Evolutionary conservation across 1,140 invertebrate genomes (phyloP).

Genomic region (Danaus melanippus): DNA sequence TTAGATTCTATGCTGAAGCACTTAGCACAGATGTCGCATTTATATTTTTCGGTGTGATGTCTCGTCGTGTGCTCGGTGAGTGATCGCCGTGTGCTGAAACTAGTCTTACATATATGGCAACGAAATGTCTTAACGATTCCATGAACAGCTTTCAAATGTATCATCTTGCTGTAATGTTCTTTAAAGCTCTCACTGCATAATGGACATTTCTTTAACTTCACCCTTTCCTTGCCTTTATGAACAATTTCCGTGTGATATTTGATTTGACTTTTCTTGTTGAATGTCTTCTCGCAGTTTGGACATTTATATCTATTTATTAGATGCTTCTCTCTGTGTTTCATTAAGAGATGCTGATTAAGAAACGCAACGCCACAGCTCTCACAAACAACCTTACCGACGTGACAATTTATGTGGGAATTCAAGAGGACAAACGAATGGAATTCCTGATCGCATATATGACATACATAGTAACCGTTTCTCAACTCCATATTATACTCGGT

Average conservation of each 20-base stretch:
- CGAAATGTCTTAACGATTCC: constrained; percentile 31
- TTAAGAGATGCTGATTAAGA: constrained; percentile 46
- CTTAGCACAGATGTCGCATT: constrained; percentile 68
- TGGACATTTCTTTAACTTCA: constrained; percentile 32
- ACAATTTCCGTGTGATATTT: constrained; percentile 37
- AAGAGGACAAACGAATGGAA: constrained; percentile 28
- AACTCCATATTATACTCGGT: constrained; percentile 38
- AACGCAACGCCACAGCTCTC: constrained; percentile 64
- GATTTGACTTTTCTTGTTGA: constrained; percentile 33
- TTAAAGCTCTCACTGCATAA: constrained; percentile 34
- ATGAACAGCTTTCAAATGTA: constrained; percentile 37
- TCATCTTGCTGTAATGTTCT: constrained; percentile 42
- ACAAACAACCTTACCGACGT: constrained; percentile 60
- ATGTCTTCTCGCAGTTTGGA: constrained; percentile 31
- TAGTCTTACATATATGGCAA: constrained; percentile 34
- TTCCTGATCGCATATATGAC: constrained; percentile 28
- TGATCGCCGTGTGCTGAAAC: constrained; percentile 27
- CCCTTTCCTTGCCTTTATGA: constrained; percentile 30
- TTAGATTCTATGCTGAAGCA: constrained; percentile 71
- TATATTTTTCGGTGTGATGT: constrained; percentile 66
- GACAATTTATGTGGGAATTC: constrained; percentile 48
- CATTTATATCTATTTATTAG: constrained; percentile 33
- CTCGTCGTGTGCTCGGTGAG: constrained; percentile 52
- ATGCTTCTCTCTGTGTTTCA: constrained; percentile 56
- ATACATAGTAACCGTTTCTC: constrained; percentile 19